Evolutionary conservation across 1,140 invertebrate genomes (phyloP).

Genomic region (Heliconius nattereri): DNA sequence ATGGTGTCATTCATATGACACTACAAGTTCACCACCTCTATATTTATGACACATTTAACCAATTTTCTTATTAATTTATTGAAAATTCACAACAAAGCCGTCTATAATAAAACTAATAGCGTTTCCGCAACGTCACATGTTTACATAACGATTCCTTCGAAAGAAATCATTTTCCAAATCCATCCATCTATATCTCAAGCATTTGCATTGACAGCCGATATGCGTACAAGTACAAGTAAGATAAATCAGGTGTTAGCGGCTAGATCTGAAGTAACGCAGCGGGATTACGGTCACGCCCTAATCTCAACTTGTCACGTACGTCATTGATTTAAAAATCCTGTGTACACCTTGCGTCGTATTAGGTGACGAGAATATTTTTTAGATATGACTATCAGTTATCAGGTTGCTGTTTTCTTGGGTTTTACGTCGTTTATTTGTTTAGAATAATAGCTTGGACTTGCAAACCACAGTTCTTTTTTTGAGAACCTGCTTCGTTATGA

Average conservation of each 20-base stretch:
- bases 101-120: background rate
- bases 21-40: no score
- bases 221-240: background rate
- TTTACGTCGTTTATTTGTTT: background rate
- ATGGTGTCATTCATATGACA: no score
- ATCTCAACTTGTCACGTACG: constrained; percentile 2
- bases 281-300: constrained; percentile 15
- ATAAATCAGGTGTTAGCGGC: constrained; percentile 13
- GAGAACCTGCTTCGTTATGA: no score
- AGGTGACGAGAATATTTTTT: background rate
- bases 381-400: background rate
- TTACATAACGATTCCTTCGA: background rate
- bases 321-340: constrained; percentile 9
- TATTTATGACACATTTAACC: no score
- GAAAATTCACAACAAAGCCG: no score
- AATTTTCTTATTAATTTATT: no score
- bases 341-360: background rate
- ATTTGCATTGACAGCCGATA: constrained; percentile 10
- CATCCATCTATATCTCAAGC: background rate
- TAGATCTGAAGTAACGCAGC: background rate
- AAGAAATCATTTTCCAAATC: background rate
- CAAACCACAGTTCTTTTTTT: no score
- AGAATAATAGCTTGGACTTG: no score
- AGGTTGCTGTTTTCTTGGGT: background rate
- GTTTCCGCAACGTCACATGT: background rate